These are phyloP conservation scores for Desmodus rotundus DNA, from an alignment of 2,113 vertebrate species.

Conservation along the genomic window DNA sequence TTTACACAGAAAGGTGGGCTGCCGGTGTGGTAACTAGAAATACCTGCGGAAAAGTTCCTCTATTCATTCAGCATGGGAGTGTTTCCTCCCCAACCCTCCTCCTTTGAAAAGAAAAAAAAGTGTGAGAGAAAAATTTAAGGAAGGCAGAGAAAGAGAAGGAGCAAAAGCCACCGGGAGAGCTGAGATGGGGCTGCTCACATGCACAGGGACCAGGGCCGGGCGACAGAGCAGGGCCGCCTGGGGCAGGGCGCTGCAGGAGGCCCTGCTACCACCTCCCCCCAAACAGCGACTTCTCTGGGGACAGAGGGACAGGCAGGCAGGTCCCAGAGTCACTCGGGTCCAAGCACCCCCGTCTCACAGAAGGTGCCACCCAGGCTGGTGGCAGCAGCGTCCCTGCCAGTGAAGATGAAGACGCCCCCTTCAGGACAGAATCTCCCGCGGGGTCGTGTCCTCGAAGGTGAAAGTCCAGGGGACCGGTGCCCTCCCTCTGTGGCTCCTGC, in stretches of 20 bases:
- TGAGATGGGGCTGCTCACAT: not conserved
- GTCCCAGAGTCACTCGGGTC: too few relatives aligned
- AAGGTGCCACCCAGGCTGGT: not conserved
- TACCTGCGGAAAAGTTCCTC: slow-evolving; percentile 66
- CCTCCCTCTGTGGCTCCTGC: not conserved
- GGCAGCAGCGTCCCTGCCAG: not conserved
- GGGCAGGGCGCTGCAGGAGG: not conserved
- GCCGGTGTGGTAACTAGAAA: slow-evolving; percentile 67
- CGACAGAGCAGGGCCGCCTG: not conserved
- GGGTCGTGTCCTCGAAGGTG: not conserved
- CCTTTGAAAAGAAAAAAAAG: not conserved
- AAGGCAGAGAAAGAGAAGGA: not conserved
- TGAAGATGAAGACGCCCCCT: not conserved
- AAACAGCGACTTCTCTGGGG: not conserved
- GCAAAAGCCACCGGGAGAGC: not conserved
- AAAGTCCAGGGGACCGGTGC: rapidly evolving
- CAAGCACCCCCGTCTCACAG: not conserved
- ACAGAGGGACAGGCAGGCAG: not conserved
- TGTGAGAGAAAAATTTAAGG: not conserved
- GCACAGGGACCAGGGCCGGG: not conserved
- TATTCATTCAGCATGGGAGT: slow-evolving; percentile 57
- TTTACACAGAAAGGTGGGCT: slow-evolving; percentile 71
- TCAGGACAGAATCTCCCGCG: not conserved
- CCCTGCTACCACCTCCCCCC: not conserved
- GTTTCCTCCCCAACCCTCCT: slow-evolving; percentile 2